Conservation (phyloP, 2,888 invertebrate species). For the Cerastis leucographa region DNA sequence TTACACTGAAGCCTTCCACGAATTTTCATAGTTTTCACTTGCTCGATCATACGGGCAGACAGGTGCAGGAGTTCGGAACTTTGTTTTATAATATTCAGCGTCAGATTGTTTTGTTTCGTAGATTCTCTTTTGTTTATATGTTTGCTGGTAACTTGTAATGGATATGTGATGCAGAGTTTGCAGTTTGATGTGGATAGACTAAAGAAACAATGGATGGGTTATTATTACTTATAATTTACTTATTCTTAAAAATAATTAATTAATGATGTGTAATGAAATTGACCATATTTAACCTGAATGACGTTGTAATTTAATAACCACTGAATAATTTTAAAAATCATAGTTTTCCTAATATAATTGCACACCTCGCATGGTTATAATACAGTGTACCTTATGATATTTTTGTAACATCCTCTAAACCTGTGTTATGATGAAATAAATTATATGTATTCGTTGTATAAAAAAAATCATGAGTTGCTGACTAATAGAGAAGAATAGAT, state of each 20-base stretch:
- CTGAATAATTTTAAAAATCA: no score
- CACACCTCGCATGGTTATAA: no score
- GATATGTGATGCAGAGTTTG: not conserved
- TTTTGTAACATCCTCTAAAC: no score
- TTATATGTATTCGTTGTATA: no score
- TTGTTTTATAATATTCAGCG: slow-evolving; percentile 30
- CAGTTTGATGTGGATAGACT: not conserved
- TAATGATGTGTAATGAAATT: no score
- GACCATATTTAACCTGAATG: no score
- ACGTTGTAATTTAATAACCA: no score
- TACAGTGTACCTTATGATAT: no score
- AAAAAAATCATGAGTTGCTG: not conserved
- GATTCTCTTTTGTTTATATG: not conserved
- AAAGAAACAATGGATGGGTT: not conserved
- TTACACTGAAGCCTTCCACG: slow-evolving; percentile 35
- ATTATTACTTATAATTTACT: no score
- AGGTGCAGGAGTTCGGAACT: slow-evolving; percentile 49
- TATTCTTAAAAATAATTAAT: no score
- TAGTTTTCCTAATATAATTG: no score
- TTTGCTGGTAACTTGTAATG: not conserved
- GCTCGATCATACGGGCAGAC: slow-evolving; percentile 39
- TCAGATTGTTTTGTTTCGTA: slow-evolving; percentile 34
- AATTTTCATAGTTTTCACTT: slow-evolving; percentile 54
- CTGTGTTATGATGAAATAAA: no score
- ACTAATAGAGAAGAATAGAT: not conserved